Conservation (phyloP, 2,888 invertebrate genomes). For the Drosophila meridiana region DNA sequence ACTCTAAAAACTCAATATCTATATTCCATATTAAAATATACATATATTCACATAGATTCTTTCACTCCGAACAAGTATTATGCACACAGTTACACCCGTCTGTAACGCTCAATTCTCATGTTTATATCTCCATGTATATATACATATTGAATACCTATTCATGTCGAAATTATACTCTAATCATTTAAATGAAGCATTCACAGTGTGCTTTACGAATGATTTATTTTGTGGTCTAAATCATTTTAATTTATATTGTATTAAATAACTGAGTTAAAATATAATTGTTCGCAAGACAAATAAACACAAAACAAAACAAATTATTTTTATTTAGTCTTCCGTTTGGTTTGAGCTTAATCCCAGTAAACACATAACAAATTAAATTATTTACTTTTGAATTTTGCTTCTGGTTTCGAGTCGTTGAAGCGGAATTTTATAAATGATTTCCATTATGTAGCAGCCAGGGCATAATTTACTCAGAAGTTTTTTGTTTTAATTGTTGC, state of each 20-base stretch:
- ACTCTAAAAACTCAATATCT: too few relatives aligned
- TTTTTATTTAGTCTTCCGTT: not conserved
- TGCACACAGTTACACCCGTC: not conserved
- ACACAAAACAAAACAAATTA: not conserved
- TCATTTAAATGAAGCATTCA: not conserved
- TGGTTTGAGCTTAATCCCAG: too few relatives aligned
- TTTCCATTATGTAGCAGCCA: not conserved
- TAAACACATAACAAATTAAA: not conserved
- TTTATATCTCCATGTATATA: not conserved
- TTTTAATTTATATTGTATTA: not conserved
- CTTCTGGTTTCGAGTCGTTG: not conserved
- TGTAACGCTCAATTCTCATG: not conserved
- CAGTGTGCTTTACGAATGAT: not conserved
- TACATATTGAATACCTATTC: not conserved
- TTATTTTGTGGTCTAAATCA: not conserved
- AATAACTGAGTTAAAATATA: not conserved
- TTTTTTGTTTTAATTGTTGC: conserved; percentile 14
- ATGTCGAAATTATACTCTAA: not conserved
- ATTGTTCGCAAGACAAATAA: not conserved
- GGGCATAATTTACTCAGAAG: not conserved
- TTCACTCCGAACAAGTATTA: not conserved
- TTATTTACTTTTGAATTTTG: not conserved
- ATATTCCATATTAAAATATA: too few relatives aligned
- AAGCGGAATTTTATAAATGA: not conserved
- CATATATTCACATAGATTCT: too few relatives aligned